Evolutionary conservation across 2,113 vertebrate genomes (phyloP).

Genomic region (Oriolus oriolus): DNA sequence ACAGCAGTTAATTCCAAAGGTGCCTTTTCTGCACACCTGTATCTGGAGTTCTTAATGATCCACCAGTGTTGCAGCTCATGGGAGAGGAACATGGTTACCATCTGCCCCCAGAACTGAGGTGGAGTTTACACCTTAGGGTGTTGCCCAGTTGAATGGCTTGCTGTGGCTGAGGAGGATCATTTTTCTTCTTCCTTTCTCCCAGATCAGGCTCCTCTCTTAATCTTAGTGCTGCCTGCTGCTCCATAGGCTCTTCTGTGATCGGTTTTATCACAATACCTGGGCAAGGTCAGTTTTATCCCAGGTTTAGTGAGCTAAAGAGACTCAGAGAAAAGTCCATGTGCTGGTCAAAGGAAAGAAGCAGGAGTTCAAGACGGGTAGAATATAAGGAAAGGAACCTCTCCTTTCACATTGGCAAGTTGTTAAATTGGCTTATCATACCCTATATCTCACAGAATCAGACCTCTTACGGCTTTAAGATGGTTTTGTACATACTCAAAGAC

Average conservation of each 20-base stretch:
- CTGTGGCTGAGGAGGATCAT: not conserved
- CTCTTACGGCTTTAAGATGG: not conserved
- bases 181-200: not conserved
- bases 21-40: not conserved
- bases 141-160: not conserved
- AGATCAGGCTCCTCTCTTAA: not conserved
- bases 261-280: not conserved
- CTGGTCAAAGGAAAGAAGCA: not conserved
- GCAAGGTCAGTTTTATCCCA: not conserved
- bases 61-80: not conserved
- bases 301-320: not conserved
- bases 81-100: fast-evolving
- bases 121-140: not conserved
- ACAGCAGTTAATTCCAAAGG: not conserved
- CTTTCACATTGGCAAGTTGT: not conserved
- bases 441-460: not conserved
- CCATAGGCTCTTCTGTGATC: not conserved
- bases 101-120: fast-evolving
- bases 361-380: not conserved
- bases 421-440: not conserved
- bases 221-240: not conserved
- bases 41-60: not conserved
- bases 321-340: not conserved
- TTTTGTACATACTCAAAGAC: not conserved
- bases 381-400: not conserved